Evolutionary conservation across 2,888 invertebrate genomes (phyloP).

Genomic region (Eudasyphora cyanicolor): DNA sequence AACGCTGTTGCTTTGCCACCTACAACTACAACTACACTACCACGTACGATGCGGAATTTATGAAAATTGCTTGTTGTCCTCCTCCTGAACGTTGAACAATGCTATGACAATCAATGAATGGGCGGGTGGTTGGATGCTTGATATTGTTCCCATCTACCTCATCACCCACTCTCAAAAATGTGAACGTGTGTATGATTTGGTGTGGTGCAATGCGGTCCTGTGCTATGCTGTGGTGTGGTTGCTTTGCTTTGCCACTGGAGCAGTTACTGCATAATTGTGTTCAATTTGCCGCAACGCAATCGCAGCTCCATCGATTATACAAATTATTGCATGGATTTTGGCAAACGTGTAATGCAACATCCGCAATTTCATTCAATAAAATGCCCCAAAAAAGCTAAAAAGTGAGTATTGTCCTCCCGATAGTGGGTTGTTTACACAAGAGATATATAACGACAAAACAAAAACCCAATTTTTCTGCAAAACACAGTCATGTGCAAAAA

Average conservation of each 20-base stretch:
- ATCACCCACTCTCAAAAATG: slow-evolving; percentile 1
- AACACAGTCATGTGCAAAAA: too few species aligned
- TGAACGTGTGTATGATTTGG: not conserved
- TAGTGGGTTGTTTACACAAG: not conserved
- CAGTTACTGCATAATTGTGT: slow-evolving; percentile 79
- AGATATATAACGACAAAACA: too few species aligned
- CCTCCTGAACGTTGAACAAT: not conserved
- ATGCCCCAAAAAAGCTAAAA: slow-evolving; percentile 75
- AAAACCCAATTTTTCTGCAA: too few species aligned
- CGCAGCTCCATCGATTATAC: slow-evolving; percentile 78
- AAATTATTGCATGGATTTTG: slow-evolving; percentile 79
- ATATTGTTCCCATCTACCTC: too few species aligned
- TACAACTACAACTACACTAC: slow-evolving; percentile 33
- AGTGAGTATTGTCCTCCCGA: slow-evolving; percentile 69
- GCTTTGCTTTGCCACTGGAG: slow-evolving; percentile 22
- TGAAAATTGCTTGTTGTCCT: slow-evolving; percentile 54
- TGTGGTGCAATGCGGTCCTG: slow-evolving; percentile 5
- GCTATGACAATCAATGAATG: slow-evolving; percentile 36
- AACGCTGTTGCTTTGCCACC: slow-evolving; percentile 24
- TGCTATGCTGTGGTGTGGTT: slow-evolving; percentile 11
- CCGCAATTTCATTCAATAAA: slow-evolving; percentile 77
- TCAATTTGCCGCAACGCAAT: slow-evolving; percentile 77
- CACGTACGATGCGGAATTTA: slow-evolving; percentile 46
- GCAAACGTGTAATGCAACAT: slow-evolving; percentile 74
- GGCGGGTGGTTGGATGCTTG: slow-evolving; percentile 2